Conservation (phyloP, 2,888 invertebrate species). For the Elysia crispata region DNA sequence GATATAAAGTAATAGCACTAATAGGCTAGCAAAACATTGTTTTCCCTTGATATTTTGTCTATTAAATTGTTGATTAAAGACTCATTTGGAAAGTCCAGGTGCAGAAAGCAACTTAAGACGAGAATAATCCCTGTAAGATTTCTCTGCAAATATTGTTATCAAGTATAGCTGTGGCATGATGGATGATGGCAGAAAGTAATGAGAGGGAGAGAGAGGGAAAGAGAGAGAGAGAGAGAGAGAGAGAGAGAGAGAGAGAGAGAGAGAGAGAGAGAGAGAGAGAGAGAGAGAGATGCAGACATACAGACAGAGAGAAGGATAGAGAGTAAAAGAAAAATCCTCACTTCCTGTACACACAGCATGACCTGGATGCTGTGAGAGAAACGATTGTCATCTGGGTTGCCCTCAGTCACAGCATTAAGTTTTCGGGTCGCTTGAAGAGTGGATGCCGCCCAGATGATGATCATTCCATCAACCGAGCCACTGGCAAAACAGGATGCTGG, state of each 20-base stretch:
- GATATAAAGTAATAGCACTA: too few species aligned
- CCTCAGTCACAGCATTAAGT: constrained; percentile 66
- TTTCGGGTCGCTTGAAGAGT: constrained; percentile 60
- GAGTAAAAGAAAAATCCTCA: constrained; percentile 16
- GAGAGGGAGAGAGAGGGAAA: background rate
- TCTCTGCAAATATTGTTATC: too few species aligned
- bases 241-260: too few species aligned
- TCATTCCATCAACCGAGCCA: constrained; percentile 73
- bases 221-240: too few species aligned
- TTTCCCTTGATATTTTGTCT: too few species aligned
- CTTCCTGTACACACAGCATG: constrained; percentile 60
- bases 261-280: too few species aligned
- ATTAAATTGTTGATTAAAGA: background rate
- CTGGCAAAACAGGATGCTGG: constrained; percentile 65
- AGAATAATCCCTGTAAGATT: too few species aligned
- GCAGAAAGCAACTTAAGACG: too few species aligned
- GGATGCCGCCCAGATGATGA: constrained; percentile 69
- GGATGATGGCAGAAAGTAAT: too few species aligned
- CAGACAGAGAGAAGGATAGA: constrained; percentile 6
- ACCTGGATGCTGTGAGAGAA: constrained; percentile 72
- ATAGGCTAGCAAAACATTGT: too few species aligned
- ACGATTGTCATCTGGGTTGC: constrained; percentile 61
- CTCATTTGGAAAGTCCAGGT: background rate
- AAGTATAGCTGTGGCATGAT: too few species aligned
- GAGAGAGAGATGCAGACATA: background rate